Evolutionary conservation across 1,140 invertebrate species (phyloP).

Genomic region (Drosophila subobscura): DNA sequence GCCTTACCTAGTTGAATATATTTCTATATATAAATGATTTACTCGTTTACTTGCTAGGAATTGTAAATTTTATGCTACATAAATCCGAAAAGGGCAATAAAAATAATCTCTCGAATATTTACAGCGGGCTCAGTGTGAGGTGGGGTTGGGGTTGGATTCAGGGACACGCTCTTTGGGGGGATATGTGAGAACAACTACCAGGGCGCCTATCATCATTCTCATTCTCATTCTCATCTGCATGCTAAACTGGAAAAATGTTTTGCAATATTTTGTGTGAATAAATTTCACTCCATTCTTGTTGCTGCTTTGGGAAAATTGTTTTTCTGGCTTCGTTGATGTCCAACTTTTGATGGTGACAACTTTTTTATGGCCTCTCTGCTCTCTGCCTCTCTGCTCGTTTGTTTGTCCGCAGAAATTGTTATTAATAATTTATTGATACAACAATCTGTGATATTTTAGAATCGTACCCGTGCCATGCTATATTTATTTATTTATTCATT

Average conservation of each 20-base stretch:
- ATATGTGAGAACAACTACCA: constrained; percentile 54
- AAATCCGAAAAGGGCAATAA: constrained; percentile 54
- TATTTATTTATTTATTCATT: constrained; percentile 65
- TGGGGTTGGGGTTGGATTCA: constrained; percentile 1
- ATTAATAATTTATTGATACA: constrained; percentile 71
- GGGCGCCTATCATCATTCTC: constrained; percentile 51
- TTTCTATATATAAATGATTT: constrained; percentile 40
- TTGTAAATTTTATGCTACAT: constrained; percentile 57
- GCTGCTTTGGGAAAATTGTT: constrained; percentile 19
- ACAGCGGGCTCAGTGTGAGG: constrained; percentile 22
- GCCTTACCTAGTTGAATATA: constrained; percentile 23
- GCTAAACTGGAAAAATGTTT: constrained; percentile 60
- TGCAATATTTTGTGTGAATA: constrained; percentile 41
- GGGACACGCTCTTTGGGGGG: constrained; percentile 22
- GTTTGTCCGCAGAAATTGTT: constrained; percentile 52
- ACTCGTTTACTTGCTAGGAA: constrained; percentile 40
- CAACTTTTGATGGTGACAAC: constrained; percentile 53
- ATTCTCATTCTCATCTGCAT: constrained; percentile 50
- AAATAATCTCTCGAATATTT: constrained; percentile 57
- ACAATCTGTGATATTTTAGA: constrained; percentile 63
- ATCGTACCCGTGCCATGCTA: constrained; percentile 52
- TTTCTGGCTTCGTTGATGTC: constrained; percentile 11
- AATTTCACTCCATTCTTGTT: constrained; percentile 9
- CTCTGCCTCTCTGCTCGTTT: background rate
- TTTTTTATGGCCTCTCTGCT: constrained; percentile 21